These are phyloP conservation scores for Drosophila parabipectinata DNA, from an alignment of 1,140 invertebrate species.

Conservation along the genomic window DNA sequence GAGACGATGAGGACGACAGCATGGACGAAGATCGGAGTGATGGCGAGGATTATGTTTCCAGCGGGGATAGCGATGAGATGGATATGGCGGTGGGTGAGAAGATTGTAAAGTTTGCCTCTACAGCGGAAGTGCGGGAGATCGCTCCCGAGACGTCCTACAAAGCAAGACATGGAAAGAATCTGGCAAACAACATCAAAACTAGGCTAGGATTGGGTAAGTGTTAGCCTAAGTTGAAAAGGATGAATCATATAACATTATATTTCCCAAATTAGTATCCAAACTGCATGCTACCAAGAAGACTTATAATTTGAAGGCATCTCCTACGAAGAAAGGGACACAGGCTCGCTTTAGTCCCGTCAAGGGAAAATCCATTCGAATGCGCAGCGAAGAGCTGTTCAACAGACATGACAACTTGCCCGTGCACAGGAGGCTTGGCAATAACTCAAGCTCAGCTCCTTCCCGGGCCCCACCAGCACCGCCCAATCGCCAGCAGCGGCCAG, in stretches of 20 bases:
- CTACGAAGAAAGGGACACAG: constrained; percentile 38
- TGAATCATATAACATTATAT: background rate
- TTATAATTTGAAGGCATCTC: constrained; percentile 72
- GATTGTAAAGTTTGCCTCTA: constrained; percentile 79
- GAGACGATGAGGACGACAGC: constrained; percentile 66
- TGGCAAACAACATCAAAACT: constrained; percentile 69
- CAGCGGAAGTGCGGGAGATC: constrained; percentile 82
- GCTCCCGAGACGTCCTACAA: constrained; percentile 53
- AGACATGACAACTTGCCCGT: constrained; percentile 69
- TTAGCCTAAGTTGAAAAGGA: background rate
- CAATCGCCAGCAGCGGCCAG: constrained; percentile 21
- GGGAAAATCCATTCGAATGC: constrained; percentile 70
- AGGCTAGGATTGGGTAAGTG: constrained; percentile 70
- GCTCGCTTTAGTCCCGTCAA: constrained; percentile 63
- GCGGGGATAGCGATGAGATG: constrained; percentile 38
- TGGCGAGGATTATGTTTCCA: constrained; percentile 29
- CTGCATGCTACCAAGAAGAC: constrained; percentile 74
- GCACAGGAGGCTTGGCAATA: constrained; percentile 62
- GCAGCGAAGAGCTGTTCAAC: constrained; percentile 71
- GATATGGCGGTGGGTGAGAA: constrained; percentile 63
- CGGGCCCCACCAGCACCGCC: constrained; percentile 10
- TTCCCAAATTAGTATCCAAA: constrained; percentile 52
- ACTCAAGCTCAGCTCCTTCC: background rate
- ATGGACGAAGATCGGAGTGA: constrained; percentile 52
- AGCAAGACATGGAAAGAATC: constrained; percentile 45